Evolutionary conservation across 2,888 invertebrate genomes (phyloP).

Genomic region (Idaea dimidiata): DNA sequence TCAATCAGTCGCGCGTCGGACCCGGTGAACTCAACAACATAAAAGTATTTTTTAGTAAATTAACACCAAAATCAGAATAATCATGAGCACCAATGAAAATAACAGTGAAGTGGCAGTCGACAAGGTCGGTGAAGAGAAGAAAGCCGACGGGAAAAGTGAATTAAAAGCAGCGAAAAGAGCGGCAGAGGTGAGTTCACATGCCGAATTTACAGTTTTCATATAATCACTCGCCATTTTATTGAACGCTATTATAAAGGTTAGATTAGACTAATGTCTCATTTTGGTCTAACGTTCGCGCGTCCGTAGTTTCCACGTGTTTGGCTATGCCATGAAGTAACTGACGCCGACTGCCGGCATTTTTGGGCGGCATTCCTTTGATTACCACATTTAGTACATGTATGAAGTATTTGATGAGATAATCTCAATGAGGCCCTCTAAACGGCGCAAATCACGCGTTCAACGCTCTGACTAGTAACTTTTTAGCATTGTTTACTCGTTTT

Average conservation of each 20-base stretch:
- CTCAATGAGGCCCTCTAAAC: constrained; percentile 31
- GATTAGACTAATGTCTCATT: constrained; percentile 32
- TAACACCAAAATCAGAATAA: constrained; percentile 72
- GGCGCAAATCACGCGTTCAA: constrained; percentile 25
- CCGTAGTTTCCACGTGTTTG: constrained; percentile 50
- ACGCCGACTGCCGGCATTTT: constrained; percentile 65
- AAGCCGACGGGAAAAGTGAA: constrained; percentile 88
- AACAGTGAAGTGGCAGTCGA: constrained; percentile 92
- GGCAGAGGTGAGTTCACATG: constrained; percentile 89
- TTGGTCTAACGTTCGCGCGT: constrained; percentile 21
- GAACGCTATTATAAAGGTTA: constrained; percentile 54
- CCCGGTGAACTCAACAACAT: constrained; percentile 79
- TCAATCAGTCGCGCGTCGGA: constrained; percentile 86
- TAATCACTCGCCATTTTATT: constrained; percentile 80
- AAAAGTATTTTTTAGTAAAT: constrained; percentile 57
- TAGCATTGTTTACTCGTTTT: constrained; percentile 76
- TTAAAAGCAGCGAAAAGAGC: constrained; percentile 93
- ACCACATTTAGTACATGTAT: constrained; percentile 46
- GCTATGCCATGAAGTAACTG: constrained; percentile 25
- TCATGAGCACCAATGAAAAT: constrained; percentile 85
- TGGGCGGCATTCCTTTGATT: constrained; percentile 59
- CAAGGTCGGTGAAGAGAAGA: constrained; percentile 89
- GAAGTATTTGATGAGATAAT: constrained; percentile 70
- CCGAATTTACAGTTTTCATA: constrained; percentile 69
- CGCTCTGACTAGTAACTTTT: constrained; percentile 32